Base-by-base conservation (phyloP, 2,888 invertebrate species). In the Polymixis flavicincta region DNA sequence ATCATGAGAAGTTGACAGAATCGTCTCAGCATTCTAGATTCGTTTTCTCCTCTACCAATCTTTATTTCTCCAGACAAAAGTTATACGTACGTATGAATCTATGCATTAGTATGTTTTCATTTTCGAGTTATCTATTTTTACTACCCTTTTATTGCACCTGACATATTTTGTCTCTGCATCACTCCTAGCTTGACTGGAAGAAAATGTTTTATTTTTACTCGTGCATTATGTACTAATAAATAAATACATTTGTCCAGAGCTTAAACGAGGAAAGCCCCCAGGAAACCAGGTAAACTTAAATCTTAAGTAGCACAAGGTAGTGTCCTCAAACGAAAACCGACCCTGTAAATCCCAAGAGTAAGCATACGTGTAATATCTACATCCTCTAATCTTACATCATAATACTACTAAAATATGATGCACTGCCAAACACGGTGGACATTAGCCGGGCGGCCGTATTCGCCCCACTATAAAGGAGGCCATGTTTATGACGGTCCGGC, bases 401-500 rank as follows among this genome's bases (percentile, higher is more conserved):
- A 83, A 75, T 78, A 81, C 78, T 64, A 60, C 50, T 83, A 73
- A 83, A 83, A 78, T 82, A 83, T 83, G 83, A 84, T 84, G 82
- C 82, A 84, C 70, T 80, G 73, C 77, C 84, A 73, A 73, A 83
- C 77, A 80, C 73, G 73, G 50, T 13, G 32, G 68, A 68, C 84
- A 83, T 83, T 72, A 79, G 69, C 71, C 59, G 66, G 66, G 68
- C 72, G 71, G 72, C 84, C 82, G 76, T 77, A 80, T 83, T 78
- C 76, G 71, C 28, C 74, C 75, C 61, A 75, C 87, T 82, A 85
- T 87, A 85, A 86, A 85, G 78, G 82, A 82, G 85, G 57, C 74
- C 32, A 81, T 78, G 82, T 86, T 86, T 86, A 87, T 84, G 71
- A 78, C 84, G 84, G 83, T 83, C 77, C 61, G 71, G 72, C 82